A percentile compares a stretch with the other conserved stretches of the same genome.
Conservation (phyloP, 1,140 invertebrate species). For the Chironomus striatipennis region DNA sequence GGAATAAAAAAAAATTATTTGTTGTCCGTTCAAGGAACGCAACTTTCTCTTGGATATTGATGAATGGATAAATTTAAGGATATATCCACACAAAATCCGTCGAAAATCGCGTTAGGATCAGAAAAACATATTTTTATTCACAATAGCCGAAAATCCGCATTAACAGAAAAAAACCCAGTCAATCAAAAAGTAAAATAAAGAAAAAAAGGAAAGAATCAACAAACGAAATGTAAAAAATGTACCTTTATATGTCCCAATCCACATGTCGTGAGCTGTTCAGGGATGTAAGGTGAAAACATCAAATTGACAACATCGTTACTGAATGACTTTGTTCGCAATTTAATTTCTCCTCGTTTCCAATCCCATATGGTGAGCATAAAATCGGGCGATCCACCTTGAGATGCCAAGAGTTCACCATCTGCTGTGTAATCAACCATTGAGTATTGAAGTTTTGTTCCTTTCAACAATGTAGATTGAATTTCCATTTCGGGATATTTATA, state of each 20-base stretch:
- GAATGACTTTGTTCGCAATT: constrained; percentile 69
- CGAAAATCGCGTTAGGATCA: no score
- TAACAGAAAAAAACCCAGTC: no score
- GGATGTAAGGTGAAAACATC: constrained; percentile 68
- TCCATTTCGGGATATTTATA: constrained; percentile 73
- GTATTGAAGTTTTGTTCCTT: constrained; percentile 65
- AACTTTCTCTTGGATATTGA: no score
- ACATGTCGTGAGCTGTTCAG: constrained; percentile 65
- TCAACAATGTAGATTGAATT: constrained; percentile 58
- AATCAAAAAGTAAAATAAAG: no score
- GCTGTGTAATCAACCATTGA: constrained; percentile 70
- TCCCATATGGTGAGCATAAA: constrained; percentile 81
- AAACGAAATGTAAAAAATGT: not conserved
- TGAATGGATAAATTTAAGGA: no score
- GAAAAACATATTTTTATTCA: no score
- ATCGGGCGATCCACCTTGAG: constrained; percentile 76
- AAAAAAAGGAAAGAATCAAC: no score
- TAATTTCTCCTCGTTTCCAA: constrained; percentile 64
- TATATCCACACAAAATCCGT: no score
- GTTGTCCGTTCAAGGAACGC: no score
- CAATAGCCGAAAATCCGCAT: no score
- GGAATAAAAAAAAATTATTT: no score
- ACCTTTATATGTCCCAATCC: constrained; percentile 68
- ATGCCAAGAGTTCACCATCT: constrained; percentile 67
- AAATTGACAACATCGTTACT: constrained; percentile 68